Conservation (phyloP, 2,797 vertebrate genomes). For the Sebastes hubbsi region DNA sequence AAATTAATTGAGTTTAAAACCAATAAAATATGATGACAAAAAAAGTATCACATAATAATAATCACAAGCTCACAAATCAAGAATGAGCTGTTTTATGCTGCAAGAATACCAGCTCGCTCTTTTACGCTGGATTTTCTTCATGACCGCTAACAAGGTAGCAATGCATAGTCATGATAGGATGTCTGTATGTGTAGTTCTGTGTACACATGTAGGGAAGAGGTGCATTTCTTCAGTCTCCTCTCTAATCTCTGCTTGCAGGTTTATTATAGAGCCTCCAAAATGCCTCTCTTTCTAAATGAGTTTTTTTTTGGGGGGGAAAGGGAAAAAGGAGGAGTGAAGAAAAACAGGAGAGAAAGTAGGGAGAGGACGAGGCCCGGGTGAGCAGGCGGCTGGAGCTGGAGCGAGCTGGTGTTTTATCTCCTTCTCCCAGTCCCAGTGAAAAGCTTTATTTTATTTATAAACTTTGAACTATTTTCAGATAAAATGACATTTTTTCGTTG, state of each 20-base stretch:
- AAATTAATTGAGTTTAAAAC: no score
- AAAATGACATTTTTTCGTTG: slow-evolving; percentile 89
- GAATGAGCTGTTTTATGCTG: not conserved
- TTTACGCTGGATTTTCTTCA: not conserved
- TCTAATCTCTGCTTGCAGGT: slow-evolving; percentile 77
- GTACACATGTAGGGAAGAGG: slow-evolving; percentile 28
- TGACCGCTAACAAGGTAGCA: slow-evolving; percentile 38
- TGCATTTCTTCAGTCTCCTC: slow-evolving; percentile 59
- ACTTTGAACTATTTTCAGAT: slow-evolving; percentile 95
- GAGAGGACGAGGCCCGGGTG: slow-evolving; percentile 67
- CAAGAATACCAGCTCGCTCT: not conserved
- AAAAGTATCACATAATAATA: not conserved
- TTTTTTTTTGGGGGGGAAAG: slow-evolving; percentile 3
- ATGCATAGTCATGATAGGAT: slow-evolving; percentile 31
- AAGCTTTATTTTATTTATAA: slow-evolving; percentile 93
- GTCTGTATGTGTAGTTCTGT: slow-evolving; percentile 8
- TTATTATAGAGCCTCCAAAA: slow-evolving; percentile 77
- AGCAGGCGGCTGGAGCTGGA: slow-evolving; percentile 71
- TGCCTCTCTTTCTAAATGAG: slow-evolving; percentile 69
- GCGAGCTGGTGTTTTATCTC: slow-evolving; percentile 89
- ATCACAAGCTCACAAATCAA: not conserved
- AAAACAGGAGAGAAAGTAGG: slow-evolving; percentile 57
- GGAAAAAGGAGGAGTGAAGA: not conserved
- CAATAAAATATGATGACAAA: no score
- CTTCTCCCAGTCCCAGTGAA: slow-evolving; percentile 85